phyloP scores from a whole-genome alignment of 2,113 vertebrate genomes.

The Cynoglossus semilaevis region DNA sequence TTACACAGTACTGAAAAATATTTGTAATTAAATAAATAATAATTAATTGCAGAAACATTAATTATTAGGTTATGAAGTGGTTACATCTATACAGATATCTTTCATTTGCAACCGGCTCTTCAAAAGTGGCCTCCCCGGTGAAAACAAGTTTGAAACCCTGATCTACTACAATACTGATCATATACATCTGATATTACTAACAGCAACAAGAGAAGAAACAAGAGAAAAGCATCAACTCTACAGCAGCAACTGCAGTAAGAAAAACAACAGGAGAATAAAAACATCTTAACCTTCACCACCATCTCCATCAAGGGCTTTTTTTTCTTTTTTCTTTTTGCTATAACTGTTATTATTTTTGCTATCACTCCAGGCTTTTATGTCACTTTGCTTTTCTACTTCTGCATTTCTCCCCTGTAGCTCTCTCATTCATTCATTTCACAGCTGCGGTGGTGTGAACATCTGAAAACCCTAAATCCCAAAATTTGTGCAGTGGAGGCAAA shows the following conservation, averaged over 20 bases:
- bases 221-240: neutral
- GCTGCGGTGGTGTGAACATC: constrained; percentile 41
- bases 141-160: too few species aligned
- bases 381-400: constrained; percentile 24
- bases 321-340: constrained; percentile 7
- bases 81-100: too few species aligned
- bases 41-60: too few species aligned
- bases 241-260: neutral
- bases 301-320: constrained; percentile 17
- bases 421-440: constrained; percentile 33
- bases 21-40: too few species aligned
- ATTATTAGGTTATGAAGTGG: too few species aligned
- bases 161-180: neutral
- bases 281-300: constrained; percentile 11
- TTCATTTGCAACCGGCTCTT: too few species aligned
- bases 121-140: too few species aligned
- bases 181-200: neutral
- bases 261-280: constrained; percentile 9
- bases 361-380: constrained; percentile 33
- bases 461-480: constrained; percentile 50
- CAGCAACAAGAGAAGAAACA: neutral
- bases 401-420: neutral
- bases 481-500: constrained; percentile 38
- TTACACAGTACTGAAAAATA: too few species aligned
- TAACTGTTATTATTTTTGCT: constrained; percentile 37